Evolutionary conservation across 2,797 vertebrate species (phyloP).

Genomic region (Ptychadena robeensis): DNA sequence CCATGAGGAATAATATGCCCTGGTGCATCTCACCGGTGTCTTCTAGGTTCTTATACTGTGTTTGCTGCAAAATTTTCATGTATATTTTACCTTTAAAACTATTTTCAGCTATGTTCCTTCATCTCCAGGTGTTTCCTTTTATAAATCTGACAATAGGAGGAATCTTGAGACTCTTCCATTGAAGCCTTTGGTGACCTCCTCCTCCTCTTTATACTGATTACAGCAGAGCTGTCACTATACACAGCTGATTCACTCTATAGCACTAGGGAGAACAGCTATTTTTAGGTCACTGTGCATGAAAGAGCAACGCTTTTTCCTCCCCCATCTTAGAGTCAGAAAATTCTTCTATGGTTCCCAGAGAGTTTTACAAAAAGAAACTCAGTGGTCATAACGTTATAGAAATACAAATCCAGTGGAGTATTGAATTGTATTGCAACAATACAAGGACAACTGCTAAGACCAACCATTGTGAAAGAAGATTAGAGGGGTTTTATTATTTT

Average conservation of each 20-base stretch:
- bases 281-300: slow-evolving; percentile 17
- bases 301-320: not conserved
- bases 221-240: not conserved
- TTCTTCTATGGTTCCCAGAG: not conserved
- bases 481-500: not conserved
- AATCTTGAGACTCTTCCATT: slow-evolving; percentile 9
- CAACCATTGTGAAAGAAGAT: not conserved
- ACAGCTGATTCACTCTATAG: slow-evolving; percentile 10
- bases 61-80: not conserved
- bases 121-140: not conserved
- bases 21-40: too few relatives aligned
- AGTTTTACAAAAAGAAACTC: not conserved
- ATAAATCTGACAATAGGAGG: not conserved
- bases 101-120: not conserved
- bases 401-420: not conserved
- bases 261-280: not conserved
- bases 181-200: not conserved
- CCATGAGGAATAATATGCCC: too few relatives aligned
- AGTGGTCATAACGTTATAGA: not conserved
- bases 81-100: not conserved
- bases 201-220: not conserved
- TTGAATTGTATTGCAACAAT: not conserved
- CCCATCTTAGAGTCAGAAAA: not conserved
- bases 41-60: not conserved
- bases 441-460: not conserved